phyloP scores from a whole-genome alignment of 2,113 vertebrate genomes.

The Epinephelus fuscoguttatus region DNA sequence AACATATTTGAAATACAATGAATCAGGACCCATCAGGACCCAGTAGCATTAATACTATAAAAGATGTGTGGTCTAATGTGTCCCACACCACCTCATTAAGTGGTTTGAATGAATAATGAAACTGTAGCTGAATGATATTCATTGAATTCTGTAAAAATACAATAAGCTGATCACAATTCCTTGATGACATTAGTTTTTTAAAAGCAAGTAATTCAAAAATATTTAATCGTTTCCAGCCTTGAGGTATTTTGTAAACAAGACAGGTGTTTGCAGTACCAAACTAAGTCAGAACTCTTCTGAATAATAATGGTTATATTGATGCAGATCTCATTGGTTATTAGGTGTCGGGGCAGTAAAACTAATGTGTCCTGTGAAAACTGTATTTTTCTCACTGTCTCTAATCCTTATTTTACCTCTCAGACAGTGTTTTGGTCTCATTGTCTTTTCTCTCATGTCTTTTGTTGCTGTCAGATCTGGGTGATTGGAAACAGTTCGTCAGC shows the following conservation, averaged over 20 bases:
- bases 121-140: neutral
- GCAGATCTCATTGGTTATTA: neutral
- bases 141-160: neutral
- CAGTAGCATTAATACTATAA: no score
- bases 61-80: no score
- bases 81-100: no score
- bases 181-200: neutral
- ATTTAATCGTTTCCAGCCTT: neutral
- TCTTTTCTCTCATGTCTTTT: constrained; percentile 14
- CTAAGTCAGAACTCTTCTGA: neutral
- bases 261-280: neutral
- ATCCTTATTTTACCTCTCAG: neutral
- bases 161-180: neutral
- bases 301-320: neutral
- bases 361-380: neutral
- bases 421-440: neutral
- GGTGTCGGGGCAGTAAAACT: neutral
- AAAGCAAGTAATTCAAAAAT: neutral
- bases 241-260: neutral
- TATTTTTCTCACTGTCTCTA: neutral
- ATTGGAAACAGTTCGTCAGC: constrained; percentile 88
- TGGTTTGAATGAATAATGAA: neutral
- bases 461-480: constrained; percentile 88
- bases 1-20: no score
- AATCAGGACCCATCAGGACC: no score